These are phyloP conservation scores for Mobula birostris DNA, from an alignment of 2,113 vertebrate genomes.

Conservation along the genomic window DNA sequence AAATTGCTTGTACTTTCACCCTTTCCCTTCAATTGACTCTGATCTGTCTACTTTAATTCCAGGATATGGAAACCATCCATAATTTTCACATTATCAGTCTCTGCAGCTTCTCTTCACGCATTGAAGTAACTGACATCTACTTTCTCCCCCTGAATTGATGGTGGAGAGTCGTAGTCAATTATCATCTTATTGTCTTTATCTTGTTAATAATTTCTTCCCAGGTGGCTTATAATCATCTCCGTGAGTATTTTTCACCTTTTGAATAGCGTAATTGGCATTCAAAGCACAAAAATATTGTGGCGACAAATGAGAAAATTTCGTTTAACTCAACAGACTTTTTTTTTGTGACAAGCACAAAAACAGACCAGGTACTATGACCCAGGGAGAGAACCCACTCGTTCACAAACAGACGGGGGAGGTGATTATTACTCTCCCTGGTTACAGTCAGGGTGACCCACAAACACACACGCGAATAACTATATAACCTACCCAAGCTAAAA, in stretches of 20 bases:
- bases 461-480: too few relatives aligned
- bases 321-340: too few relatives aligned
- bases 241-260: not conserved
- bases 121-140: not conserved
- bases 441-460: too few relatives aligned
- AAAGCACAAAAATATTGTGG: not conserved
- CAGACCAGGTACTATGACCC: too few relatives aligned
- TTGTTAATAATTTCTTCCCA: constrained; percentile 13
- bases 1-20: constrained; percentile 15
- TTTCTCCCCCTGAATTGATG: not conserved
- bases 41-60: constrained; percentile 21
- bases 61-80: not conserved
- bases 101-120: not conserved
- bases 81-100: not conserved
- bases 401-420: too few relatives aligned
- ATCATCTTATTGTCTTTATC: not conserved
- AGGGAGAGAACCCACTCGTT: too few relatives aligned
- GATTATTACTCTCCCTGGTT: too few relatives aligned
- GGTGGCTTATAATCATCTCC: not conserved
- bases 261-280: not conserved
- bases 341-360: too few relatives aligned
- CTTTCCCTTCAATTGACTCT: constrained; percentile 18
- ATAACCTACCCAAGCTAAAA: too few relatives aligned
- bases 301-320: too few relatives aligned
- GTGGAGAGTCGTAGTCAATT: not conserved